Evolutionary conservation across 2,113 vertebrate species (phyloP).

Genomic region (Antidorcas marsupialis): DNA sequence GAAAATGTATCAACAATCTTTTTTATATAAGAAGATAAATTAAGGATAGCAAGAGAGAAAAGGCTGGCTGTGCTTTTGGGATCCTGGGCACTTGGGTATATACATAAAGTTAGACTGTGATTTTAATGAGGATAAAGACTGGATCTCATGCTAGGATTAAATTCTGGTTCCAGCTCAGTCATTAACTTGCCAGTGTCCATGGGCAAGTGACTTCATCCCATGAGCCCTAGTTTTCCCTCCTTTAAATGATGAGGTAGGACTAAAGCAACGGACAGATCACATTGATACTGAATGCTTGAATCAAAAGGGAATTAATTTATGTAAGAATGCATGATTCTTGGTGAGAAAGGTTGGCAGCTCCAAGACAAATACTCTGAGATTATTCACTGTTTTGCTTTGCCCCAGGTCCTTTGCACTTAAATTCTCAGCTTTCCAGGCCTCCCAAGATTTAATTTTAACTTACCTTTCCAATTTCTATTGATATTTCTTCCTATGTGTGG

Average conservation of each 20-base stretch:
- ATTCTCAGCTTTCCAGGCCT: background rate
- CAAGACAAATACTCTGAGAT: background rate
- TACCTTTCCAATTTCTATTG: background rate
- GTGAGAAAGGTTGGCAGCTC: background rate
- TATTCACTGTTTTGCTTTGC: background rate
- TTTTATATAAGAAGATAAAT: slow-evolving; percentile 42
- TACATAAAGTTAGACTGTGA: background rate
- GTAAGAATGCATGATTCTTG: background rate
- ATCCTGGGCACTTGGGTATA: slow-evolving; percentile 44
- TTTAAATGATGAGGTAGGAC: background rate
- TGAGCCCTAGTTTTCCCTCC: background rate
- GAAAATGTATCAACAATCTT: background rate
- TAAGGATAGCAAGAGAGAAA: slow-evolving; percentile 3
- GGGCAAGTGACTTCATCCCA: background rate
- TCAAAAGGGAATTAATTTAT: background rate
- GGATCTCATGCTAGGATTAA: background rate
- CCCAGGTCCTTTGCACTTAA: background rate
- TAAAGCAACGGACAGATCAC: background rate
- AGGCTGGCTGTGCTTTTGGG: background rate
- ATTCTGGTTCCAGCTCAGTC: background rate
- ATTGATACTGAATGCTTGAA: background rate
- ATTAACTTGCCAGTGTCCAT: background rate
- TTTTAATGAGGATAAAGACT: background rate
- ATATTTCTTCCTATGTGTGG: background rate
- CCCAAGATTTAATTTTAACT: background rate